These are phyloP conservation scores for Catonia carolina DNA, from an alignment of 2,888 invertebrate species.

Conservation along the genomic window DNA sequence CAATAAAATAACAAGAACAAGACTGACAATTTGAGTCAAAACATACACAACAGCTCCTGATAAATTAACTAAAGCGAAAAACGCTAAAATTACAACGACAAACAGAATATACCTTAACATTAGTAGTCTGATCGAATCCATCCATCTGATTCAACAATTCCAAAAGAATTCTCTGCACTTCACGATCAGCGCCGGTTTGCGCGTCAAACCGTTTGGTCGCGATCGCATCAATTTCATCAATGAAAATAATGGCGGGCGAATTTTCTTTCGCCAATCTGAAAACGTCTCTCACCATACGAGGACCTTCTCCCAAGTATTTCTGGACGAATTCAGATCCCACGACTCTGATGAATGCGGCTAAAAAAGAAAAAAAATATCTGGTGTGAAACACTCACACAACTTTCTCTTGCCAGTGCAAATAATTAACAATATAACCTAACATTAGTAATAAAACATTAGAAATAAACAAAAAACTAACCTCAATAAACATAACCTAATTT, in stretches of 20 bases:
- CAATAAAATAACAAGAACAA: too few relatives aligned
- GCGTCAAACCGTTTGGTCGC: constrained; percentile 99
- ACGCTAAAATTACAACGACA: too few relatives aligned
- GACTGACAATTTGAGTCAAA: too few relatives aligned
- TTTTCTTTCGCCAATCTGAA: constrained; percentile 98
- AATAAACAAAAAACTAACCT: too few relatives aligned
- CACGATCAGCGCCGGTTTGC: constrained; percentile 96
- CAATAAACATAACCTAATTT: too few relatives aligned
- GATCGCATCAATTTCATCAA: constrained; percentile 99
- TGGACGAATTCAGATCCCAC: constrained; percentile 99
- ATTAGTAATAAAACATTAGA: too few relatives aligned
- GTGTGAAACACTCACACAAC: too few relatives aligned
- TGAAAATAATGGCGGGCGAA: constrained; percentile 98
- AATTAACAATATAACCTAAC: too few relatives aligned
- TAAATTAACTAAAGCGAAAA: too few relatives aligned
- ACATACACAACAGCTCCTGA: too few relatives aligned
- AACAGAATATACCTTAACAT: constrained; percentile 97
- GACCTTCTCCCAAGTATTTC: constrained; percentile 98
- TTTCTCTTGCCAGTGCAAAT: too few relatives aligned
- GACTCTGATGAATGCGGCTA: constrained; percentile 95
- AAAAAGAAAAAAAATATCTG: too few relatives aligned
- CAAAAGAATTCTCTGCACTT: constrained; percentile 94
- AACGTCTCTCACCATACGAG: constrained; percentile 98
- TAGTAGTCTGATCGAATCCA: constrained; percentile 99
- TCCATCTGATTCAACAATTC: constrained; percentile 99